A percentile compares a stretch with the other conserved stretches of the same genome.
Evolutionary conservation across 2,113 vertebrate species (phyloP).

Genomic region (Isichthys henryi): DNA sequence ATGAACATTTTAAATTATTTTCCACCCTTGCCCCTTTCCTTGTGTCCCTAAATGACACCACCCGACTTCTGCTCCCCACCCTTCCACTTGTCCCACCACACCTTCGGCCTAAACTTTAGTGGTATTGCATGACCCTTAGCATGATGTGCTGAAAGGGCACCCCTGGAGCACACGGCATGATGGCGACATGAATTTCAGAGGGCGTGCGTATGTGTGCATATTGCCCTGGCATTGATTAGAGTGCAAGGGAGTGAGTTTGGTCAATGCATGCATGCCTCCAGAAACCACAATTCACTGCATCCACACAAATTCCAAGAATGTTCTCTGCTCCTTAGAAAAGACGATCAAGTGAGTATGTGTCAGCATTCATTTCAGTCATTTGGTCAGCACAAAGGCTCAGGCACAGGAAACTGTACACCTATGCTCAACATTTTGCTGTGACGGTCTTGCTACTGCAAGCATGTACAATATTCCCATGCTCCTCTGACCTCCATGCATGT

Average conservation of each 20-base stretch:
- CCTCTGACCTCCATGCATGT: background rate
- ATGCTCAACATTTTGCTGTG: background rate
- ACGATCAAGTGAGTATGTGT: background rate
- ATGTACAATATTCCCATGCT: background rate
- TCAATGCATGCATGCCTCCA: background rate
- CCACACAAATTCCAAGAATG: background rate
- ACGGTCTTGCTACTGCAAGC: background rate
- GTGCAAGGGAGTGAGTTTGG: background rate
- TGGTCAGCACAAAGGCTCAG: background rate
- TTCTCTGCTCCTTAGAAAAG: conserved; percentile 5
- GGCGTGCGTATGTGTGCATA: conserved; percentile 4
- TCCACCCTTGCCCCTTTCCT: background rate
- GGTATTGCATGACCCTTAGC: conserved; percentile 38
- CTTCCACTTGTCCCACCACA: background rate
- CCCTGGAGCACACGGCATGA: conserved; percentile 25
- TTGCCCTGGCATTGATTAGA: background rate
- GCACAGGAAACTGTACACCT: background rate
- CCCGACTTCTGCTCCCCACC: conserved; percentile 3
- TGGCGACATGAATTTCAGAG: conserved; percentile 12
- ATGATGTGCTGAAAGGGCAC: conserved; percentile 27
- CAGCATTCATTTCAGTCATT: background rate
- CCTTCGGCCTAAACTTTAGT: conserved; percentile 33
- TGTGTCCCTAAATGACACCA: background rate
- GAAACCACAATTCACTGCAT: too few relatives aligned
- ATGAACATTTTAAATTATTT: background rate